Conservation (phyloP, 1,140 invertebrate genomes). For the Papilio helenus region DNA sequence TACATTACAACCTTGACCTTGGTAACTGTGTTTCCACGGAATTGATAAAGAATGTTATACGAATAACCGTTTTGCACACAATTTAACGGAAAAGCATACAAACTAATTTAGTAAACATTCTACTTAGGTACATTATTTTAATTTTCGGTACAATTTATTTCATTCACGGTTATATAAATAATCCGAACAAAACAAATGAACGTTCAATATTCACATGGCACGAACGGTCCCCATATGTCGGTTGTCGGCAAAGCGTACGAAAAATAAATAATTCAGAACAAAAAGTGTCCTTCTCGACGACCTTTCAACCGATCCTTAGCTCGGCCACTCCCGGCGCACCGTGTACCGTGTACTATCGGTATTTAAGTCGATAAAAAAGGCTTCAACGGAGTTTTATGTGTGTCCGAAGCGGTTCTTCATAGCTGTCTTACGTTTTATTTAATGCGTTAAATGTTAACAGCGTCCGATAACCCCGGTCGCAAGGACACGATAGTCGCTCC, state of each 20-base stretch:
- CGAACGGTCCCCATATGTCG: constrained; percentile 54
- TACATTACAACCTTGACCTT: constrained; percentile 31
- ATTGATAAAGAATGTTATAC: constrained; percentile 31
- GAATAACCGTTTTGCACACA: constrained; percentile 12
- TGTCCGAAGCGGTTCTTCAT: constrained; percentile 73
- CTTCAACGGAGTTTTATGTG: constrained; percentile 78
- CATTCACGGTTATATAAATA: constrained; percentile 27
- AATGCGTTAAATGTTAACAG: constrained; percentile 78
- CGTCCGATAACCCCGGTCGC: constrained; percentile 77
- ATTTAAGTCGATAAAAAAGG: constrained; percentile 71
- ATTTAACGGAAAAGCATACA: not conserved
- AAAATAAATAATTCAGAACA: constrained; percentile 65
- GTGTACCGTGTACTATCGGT: constrained; percentile 74
- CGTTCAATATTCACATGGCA: constrained; percentile 47
- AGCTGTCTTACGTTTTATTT: constrained; percentile 73
- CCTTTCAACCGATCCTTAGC: constrained; percentile 70
- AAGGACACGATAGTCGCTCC: constrained; percentile 70
- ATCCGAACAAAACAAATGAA: constrained; percentile 27
- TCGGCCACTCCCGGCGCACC: constrained; percentile 49
- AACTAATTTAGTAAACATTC: not conserved
- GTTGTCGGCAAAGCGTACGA: constrained; percentile 50
- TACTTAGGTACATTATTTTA: not conserved
- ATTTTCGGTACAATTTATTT: not conserved
- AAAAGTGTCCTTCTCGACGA: constrained; percentile 75
- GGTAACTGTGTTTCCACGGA: constrained; percentile 17